Evolutionary conservation across 2,797 vertebrate species (phyloP).

Genomic region (Sciurus carolinensis): DNA sequence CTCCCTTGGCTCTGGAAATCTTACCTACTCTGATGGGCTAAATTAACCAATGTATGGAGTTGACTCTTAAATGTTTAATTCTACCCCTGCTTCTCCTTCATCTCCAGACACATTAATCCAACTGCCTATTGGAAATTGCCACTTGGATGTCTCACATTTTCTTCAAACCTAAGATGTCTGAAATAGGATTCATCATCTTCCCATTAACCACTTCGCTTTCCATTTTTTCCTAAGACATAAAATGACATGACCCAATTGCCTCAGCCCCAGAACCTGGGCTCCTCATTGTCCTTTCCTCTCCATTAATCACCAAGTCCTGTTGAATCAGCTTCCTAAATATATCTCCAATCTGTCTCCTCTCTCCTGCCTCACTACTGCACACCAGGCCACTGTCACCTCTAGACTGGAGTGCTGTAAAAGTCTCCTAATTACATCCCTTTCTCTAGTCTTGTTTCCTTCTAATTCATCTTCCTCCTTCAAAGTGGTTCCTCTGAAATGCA

Average conservation of each 20-base stretch:
- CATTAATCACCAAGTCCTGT: slow-evolving; percentile 74
- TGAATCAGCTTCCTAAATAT: slow-evolving; percentile 79
- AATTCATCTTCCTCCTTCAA: slow-evolving; percentile 64
- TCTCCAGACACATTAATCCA: slow-evolving; percentile 81
- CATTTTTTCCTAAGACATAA: slow-evolving; percentile 66
- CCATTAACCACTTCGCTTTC: slow-evolving; percentile 59
- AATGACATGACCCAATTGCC: slow-evolving; percentile 65
- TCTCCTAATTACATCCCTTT: slow-evolving; percentile 66
- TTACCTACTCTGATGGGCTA: not conserved
- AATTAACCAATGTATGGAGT: slow-evolving; percentile 11
- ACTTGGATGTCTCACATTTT: slow-evolving; percentile 66
- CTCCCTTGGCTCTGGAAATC: not conserved
- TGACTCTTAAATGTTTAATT: slow-evolving; percentile 59
- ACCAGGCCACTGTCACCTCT: not conserved
- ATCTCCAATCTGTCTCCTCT: slow-evolving; percentile 73
- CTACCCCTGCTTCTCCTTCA: not conserved
- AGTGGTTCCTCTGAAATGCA: slow-evolving; percentile 5
- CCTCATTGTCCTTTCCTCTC: slow-evolving; percentile 29
- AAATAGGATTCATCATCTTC: slow-evolving; percentile 80
- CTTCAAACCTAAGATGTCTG: slow-evolving; percentile 60
- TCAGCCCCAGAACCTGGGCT: slow-evolving; percentile 54
- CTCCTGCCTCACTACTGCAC: not conserved
- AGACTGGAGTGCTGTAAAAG: not conserved
- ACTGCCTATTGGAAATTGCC: slow-evolving; percentile 67
- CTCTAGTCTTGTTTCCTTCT: slow-evolving; percentile 34